Evolutionary conservation across 2,113 vertebrate genomes (phyloP), one percentile per base, ranked within the genome.

Genomic region (Ictidomys tridecemlineatus): DNA sequence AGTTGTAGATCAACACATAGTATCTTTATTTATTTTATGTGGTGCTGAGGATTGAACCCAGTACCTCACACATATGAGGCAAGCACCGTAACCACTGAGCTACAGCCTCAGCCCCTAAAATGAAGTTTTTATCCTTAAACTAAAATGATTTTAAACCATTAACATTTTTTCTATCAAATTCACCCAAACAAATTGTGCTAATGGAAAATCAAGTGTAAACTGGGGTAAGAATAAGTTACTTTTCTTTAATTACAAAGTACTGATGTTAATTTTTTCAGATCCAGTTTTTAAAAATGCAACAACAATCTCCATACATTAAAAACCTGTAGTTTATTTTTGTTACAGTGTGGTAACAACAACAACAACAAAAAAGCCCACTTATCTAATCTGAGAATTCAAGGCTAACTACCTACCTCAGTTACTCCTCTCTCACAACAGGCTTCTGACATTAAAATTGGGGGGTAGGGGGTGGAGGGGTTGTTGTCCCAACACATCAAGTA

Each of bases 141-240:
- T 83, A 89, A 95, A 95, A 94, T 80, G 42, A 48, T 84, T 58
- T 69, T 77, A 5, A n/a, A 65, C 73, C 48, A 76, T 89, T 92
- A 94, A 82, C 72, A 88, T 20, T 72, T 65, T 93, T 86, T 10
- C 72, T 32, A 92, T 65, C 70, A 97, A 65, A 93, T 28, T 72
- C 37, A 76, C 45, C 63, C 51, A 82, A 90, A 95, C 24, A 96
- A 96, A 94, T 16, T 86, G 26, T 93, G 90, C 48, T 96, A 56
- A 93, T 32, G 16, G 70, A 93, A 92, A 93, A 39, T 84, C 1
- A n/a, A 94, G 14, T 73, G 39, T 91, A 96, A 95, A 96, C 84
- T 37, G 79, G 86, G n/a, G 48, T 79, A 14, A 51, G 32, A 91
- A 67, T 58, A 69, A 92, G 16, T 91, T 85, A 72, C 56, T 58